Evolutionary conservation across 1,140 invertebrate genomes (phyloP).

Genomic region (Plodia interpunctella): DNA sequence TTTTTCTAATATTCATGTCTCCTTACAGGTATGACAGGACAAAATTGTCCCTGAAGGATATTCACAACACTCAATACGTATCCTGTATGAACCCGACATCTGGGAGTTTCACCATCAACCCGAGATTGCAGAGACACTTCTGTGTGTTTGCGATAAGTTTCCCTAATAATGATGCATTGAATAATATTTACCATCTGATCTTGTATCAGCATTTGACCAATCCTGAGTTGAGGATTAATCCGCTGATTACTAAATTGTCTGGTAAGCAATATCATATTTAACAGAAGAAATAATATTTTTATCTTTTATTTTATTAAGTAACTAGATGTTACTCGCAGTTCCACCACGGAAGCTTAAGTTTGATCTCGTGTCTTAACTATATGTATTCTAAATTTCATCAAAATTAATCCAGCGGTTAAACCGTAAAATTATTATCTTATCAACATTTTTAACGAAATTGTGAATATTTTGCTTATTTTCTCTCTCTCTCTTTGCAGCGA

Average conservation of each 20-base stretch:
- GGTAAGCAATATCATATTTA: too few relatives aligned
- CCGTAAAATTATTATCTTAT: too few relatives aligned
- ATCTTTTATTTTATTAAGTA: too few relatives aligned
- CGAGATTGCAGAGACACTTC: constrained; percentile 95
- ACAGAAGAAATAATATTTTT: too few relatives aligned
- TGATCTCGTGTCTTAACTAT: too few relatives aligned
- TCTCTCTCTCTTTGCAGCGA: constrained; percentile 71
- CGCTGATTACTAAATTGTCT: constrained; percentile 78
- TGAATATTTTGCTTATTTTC: too few relatives aligned
- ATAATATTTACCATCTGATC: constrained; percentile 92
- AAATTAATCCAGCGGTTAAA: too few relatives aligned
- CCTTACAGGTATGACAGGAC: constrained; percentile 82
- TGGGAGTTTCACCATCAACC: constrained; percentile 97
- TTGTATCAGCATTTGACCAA: constrained; percentile 91
- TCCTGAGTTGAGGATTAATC: constrained; percentile 86
- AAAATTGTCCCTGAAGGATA: constrained; percentile 95
- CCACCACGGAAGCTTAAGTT: too few relatives aligned
- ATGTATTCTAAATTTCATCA: neutral
- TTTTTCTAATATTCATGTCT: too few relatives aligned
- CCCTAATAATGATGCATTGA: constrained; percentile 90
- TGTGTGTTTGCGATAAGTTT: constrained; percentile 96
- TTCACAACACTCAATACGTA: constrained; percentile 97
- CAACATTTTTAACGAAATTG: too few relatives aligned
- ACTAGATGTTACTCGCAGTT: too few relatives aligned
- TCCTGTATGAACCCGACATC: constrained; percentile 98